Conservation (phyloP, 2,888 invertebrate species). For the Ochlodes sylvanus region DNA sequence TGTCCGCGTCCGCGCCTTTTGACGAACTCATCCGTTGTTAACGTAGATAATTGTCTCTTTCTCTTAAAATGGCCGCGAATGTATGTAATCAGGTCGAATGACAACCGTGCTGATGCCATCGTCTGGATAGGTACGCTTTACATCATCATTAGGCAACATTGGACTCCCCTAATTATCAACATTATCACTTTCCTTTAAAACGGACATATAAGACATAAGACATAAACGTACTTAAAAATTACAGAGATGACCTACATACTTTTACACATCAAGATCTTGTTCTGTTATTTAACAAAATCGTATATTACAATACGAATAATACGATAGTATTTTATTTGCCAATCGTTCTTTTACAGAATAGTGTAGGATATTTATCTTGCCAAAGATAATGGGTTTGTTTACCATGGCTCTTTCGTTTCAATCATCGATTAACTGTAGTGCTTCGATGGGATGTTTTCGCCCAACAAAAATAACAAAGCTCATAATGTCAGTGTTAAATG, state of each 20-base stretch:
- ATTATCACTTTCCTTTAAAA: too few relatives aligned
- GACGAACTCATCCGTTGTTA: constrained; percentile 46
- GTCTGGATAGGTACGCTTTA: not conserved
- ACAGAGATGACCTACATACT: too few relatives aligned
- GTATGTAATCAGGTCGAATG: constrained; percentile 4
- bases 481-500: constrained; percentile 3
- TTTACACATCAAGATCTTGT: too few relatives aligned
- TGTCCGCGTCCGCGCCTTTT: constrained; percentile 60
- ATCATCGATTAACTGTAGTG: not conserved
- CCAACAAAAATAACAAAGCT: constrained; percentile 20
- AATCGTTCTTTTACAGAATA: not conserved
- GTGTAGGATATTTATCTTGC: not conserved
- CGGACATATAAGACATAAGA: too few relatives aligned
- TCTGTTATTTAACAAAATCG: too few relatives aligned
- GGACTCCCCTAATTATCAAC: too few relatives aligned
- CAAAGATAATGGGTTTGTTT: constrained; percentile 25
- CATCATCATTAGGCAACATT: too few relatives aligned
- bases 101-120: not conserved
- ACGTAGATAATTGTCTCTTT: constrained; percentile 41
- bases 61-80: constrained; percentile 5
- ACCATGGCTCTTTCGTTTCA: constrained; percentile 10
- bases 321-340: too few relatives aligned
- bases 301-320: too few relatives aligned
- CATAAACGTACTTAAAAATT: too few relatives aligned
- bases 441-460: constrained; percentile 21